A percentile compares a stretch with the other conserved stretches of the same genome.
These are phyloP conservation scores for Drosophila nr. medialis DNA, from an alignment of 2,888 invertebrate genomes.

Conservation along the genomic window DNA sequence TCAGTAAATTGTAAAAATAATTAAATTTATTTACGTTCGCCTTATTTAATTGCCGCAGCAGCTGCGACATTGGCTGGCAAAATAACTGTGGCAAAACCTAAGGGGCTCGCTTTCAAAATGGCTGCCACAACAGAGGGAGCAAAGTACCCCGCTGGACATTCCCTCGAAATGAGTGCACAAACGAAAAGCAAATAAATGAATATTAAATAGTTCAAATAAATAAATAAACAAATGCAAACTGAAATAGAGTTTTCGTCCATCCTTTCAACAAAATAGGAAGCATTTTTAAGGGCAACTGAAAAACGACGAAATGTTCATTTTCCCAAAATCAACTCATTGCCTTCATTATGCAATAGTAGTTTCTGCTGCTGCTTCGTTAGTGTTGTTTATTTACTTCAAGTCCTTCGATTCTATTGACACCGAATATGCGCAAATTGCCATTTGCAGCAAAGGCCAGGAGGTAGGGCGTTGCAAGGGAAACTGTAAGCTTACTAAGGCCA, in stretches of 20 bases:
- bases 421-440: conserved; percentile 19
- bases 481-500: conserved; percentile 25
- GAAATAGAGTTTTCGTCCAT: conserved; percentile 45
- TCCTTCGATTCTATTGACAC: conserved; percentile 59
- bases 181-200: conserved; percentile 64
- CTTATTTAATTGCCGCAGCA: conserved; percentile 68
- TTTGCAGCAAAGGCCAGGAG: conserved; percentile 14
- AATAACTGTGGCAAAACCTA: conserved; percentile 36
- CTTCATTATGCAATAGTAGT: conserved; percentile 27
- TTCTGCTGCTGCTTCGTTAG: conserved; percentile 62
- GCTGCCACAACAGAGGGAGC: conserved; percentile 15
- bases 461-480: background rate
- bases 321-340: conserved; percentile 11
- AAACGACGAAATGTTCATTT: no score
- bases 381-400: conserved; percentile 63
- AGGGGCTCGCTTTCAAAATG: conserved; percentile 47
- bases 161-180: conserved; percentile 29
- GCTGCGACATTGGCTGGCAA: conserved; percentile 42
- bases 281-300: conserved; percentile 44
- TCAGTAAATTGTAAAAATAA: conserved; percentile 73
- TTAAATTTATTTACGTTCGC: conserved; percentile 74
- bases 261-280: conserved; percentile 27
- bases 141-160: conserved; percentile 1
- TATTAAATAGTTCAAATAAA: conserved; percentile 61
- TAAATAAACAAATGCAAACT: conserved; percentile 51